These are phyloP conservation scores for Olivierus martensii DNA, from an alignment of 1,140 invertebrate species.

Conservation along the genomic window DNA sequence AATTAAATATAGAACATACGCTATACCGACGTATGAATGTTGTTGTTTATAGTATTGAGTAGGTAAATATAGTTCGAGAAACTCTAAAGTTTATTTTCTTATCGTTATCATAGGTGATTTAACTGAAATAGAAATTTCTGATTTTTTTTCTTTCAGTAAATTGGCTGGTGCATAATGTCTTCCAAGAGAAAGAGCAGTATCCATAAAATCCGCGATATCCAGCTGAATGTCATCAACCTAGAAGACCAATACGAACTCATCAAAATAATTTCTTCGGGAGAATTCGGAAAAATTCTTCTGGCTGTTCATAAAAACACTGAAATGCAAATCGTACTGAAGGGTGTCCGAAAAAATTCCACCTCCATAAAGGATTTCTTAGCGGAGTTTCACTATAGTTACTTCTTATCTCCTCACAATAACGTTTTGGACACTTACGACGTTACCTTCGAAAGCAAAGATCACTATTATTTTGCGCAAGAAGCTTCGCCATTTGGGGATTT, in stretches of 20 bases:
- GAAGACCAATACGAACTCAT: conserved; percentile 77
- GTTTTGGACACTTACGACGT: conserved; percentile 68
- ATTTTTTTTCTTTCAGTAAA: too few relatives aligned
- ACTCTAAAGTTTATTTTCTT: too few relatives aligned
- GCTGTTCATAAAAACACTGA: conserved; percentile 71
- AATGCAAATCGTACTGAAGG: conserved; percentile 45
- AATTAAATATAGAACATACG: too few relatives aligned
- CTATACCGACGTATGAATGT: too few relatives aligned
- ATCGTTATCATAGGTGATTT: too few relatives aligned
- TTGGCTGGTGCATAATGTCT: neutral
- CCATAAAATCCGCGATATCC: conserved; percentile 24
- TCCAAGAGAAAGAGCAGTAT: conserved; percentile 12
- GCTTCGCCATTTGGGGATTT: conserved; percentile 78
- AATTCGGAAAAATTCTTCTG: conserved; percentile 81
- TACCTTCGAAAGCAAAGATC: conserved; percentile 42
- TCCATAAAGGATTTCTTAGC: conserved; percentile 36
- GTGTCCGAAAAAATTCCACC: conserved; percentile 30
- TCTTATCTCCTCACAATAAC: conserved; percentile 38
- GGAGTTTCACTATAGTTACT: conserved; percentile 44
- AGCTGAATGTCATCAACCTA: conserved; percentile 45
- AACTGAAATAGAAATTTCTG: too few relatives aligned
- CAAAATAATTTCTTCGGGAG: conserved; percentile 87
- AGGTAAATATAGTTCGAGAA: too few relatives aligned
- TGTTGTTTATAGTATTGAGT: too few relatives aligned
- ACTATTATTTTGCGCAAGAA: conserved; percentile 51